Base-by-base conservation (phyloP, 2,888 invertebrate genomes). In the Standfussiana lucernea region DNA sequence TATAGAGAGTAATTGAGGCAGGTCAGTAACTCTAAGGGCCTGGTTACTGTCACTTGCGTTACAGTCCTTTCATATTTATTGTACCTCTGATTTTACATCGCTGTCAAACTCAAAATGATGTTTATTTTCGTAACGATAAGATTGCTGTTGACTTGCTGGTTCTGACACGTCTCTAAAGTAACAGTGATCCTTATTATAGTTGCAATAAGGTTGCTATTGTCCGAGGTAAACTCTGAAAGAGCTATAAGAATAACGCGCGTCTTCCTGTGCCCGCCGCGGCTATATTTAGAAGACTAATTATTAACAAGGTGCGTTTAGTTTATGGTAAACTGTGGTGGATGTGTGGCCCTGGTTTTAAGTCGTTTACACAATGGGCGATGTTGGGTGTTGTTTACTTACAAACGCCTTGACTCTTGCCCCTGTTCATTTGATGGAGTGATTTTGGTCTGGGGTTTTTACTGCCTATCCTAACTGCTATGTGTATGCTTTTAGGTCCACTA, bases 231-330 rank as follows among this genome's bases (percentile, higher is more conserved):
- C 40, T 13, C n/a, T 64, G 64, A 64, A 64, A n/a, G 40, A 18
- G 40, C n/a, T 64, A 13, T 67, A 82, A 78, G 80, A 83, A 78
- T 85, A 88, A 87, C 84, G 65, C 62, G 74, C 85, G 75, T 53
- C 66, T 87, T 83, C 89, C 84, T 88, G 85, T 88, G 86, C 80
- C 56, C 69, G 64, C 28, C 24, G 28, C 62, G n/a, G 75, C 75
- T 88, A 88, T 87, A 82, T 84, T 83, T 88, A 88, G 87, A 86
- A 75, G 72, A 78, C 83, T 86, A 79, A 83, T 84, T 86, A 86
- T 84, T 85, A 84, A 84, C 82, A 82, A 84, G 86, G 86, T 83
- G 83, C 65, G 83, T 84, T 84, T 84, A 82, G 79, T 85, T 85
- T 80, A 83, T 80, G 77, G 73, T 80, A 68, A 76, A 78, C 82